Percentiles rank a stretch among this genome's conserved stretches.
Conservation (phyloP, 2,888 invertebrate species). For the Drosophila neotestacea region DNA sequence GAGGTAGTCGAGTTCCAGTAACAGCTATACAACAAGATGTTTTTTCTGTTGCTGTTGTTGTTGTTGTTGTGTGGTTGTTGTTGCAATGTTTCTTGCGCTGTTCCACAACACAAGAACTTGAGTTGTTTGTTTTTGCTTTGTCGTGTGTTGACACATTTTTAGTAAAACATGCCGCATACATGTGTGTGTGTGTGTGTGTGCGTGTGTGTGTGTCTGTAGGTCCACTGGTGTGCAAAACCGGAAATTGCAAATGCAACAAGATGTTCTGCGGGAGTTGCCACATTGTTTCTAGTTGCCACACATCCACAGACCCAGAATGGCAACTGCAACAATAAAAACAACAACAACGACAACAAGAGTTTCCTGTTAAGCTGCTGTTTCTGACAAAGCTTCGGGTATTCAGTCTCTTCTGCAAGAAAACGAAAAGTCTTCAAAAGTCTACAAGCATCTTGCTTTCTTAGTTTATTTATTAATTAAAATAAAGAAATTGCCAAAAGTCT, state of each 20-base stretch:
- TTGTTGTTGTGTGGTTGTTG: conserved; percentile 29
- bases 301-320: conserved; percentile 22
- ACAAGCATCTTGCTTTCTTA: neutral
- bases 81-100: conserved; percentile 46
- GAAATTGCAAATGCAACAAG: conserved; percentile 81
- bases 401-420: too few species aligned
- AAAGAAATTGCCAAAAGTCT: too few species aligned
- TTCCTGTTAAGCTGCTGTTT: conserved; percentile 17
- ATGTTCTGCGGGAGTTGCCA: conserved; percentile 70
- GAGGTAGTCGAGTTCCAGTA: conserved; percentile 28
- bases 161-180: conserved; percentile 45
- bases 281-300: conserved; percentile 59
- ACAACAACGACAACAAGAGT: neutral
- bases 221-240: conserved; percentile 59
- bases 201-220: conserved; percentile 10
- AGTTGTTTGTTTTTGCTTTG: conserved; percentile 79
- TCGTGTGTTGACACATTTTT: conserved; percentile 77
- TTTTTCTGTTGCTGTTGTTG: conserved; percentile 18
- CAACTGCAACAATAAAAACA: conserved; percentile 36
- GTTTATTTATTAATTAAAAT: too few species aligned
- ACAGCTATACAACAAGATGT: conserved; percentile 35
- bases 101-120: conserved; percentile 63
- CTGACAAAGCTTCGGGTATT: neutral
- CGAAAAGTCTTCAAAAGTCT: conserved; percentile 2
- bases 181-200: conserved; percentile 11